Conservation (phyloP, 2,113 vertebrate species). For the Oryzias woworae region DNA sequence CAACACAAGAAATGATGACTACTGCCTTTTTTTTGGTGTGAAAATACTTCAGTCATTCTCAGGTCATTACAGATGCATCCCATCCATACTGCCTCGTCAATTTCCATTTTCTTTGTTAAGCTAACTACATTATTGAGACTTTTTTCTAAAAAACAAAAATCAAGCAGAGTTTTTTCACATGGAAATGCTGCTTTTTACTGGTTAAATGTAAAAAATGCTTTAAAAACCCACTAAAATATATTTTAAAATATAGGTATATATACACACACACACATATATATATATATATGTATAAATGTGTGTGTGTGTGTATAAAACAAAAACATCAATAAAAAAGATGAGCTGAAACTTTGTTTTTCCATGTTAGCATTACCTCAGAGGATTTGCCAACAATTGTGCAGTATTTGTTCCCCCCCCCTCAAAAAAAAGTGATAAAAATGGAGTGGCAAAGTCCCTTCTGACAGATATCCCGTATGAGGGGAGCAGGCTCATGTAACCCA, state of each 20-base stretch:
- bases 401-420: slow-evolving; percentile 49
- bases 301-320: too few relatives aligned
- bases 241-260: too few relatives aligned
- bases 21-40: slow-evolving; percentile 63
- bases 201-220: too few relatives aligned
- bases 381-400: too few relatives aligned
- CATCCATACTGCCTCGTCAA: slow-evolving; percentile 58
- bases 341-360: too few relatives aligned
- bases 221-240: too few relatives aligned
- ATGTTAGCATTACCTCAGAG: too few relatives aligned
- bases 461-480: slow-evolving; percentile 77
- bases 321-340: too few relatives aligned
- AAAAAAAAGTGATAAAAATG: slow-evolving; percentile 65
- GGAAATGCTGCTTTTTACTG: slow-evolving; percentile 16
- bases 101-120: slow-evolving; percentile 74
- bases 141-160: slow-evolving; percentile 29
- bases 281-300: too few relatives aligned
- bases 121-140: slow-evolving; percentile 66
- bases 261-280: too few relatives aligned
- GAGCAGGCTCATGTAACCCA: slow-evolving; percentile 65
- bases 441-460: slow-evolving; percentile 17
- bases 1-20: slow-evolving; percentile 26
- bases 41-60: slow-evolving; percentile 66
- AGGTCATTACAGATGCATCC: slow-evolving; percentile 71
- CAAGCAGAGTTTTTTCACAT: slow-evolving; percentile 30